Evolutionary conservation across 2,113 vertebrate species (phyloP).

Genomic region (Todiramphus chloris): DNA sequence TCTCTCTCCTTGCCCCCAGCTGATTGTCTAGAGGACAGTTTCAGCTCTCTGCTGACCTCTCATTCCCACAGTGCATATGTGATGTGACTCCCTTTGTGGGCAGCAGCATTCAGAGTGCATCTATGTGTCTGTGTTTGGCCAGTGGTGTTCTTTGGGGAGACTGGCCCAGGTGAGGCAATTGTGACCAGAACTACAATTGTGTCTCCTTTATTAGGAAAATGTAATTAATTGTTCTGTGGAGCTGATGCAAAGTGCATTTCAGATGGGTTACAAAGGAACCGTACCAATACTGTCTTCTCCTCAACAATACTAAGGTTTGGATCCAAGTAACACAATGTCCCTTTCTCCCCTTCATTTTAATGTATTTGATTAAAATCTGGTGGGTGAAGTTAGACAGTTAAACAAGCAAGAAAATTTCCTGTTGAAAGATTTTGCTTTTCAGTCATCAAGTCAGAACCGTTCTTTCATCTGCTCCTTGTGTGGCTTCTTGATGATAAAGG

Average conservation of each 20-base stretch:
- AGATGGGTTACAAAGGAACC: neutral
- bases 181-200: neutral
- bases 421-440: neutral
- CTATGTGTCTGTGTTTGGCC: accelerated
- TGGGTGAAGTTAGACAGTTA: neutral
- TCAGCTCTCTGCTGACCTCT: neutral
- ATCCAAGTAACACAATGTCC: neutral
- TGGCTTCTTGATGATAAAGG: neutral
- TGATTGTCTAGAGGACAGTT: neutral
- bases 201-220: neutral
- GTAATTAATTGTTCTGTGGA: neutral
- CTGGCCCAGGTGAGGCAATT: neutral
- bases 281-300: neutral
- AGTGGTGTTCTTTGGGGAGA: neutral
- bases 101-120: neutral
- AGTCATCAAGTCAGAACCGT: accelerated
- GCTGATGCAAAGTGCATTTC: neutral
- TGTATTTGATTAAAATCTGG: neutral
- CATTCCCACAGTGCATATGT: accelerated
- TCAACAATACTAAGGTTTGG: neutral
- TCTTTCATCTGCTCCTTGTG: neutral
- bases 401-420: neutral
- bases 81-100: neutral
- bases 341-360: neutral
- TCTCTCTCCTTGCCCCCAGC: accelerated